These are phyloP conservation scores for Bergia puertoricense DNA, from an alignment of 92 coral and sea anemone species.

Conservation along the genomic window DNA sequence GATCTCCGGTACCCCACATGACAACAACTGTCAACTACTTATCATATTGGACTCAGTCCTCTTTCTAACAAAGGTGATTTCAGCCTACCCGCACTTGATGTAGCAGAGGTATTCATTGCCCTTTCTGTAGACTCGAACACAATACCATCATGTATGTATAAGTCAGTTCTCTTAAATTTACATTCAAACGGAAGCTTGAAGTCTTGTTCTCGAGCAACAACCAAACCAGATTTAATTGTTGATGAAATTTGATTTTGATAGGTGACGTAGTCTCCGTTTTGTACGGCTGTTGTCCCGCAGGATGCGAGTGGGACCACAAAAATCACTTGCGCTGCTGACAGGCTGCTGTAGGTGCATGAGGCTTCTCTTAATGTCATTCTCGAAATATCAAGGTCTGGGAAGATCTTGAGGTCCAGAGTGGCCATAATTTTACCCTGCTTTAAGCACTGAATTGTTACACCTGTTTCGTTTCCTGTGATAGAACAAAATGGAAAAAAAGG, in stretches of 20 bases:
- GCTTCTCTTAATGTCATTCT: slow-evolving; percentile 8
- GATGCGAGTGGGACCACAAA: not conserved
- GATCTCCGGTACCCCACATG: too few relatives aligned
- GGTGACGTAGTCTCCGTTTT: not conserved
- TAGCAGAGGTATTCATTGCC: not conserved
- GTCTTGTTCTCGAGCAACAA: slow-evolving; percentile 1
- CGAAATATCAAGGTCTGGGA: slow-evolving; percentile 7
- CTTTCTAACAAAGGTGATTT: not conserved
- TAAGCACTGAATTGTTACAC: slow-evolving; percentile 1
- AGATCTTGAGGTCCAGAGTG: slow-evolving; percentile 7
- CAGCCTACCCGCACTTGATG: not conserved
- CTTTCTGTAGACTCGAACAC: not conserved
- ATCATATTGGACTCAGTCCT: not conserved
- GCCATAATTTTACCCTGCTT: slow-evolving; percentile 7
- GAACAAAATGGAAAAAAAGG: too few relatives aligned
- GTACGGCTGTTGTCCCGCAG: slow-evolving; percentile 29
- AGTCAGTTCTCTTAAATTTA: slow-evolving; percentile 27
- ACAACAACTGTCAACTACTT: not conserved
- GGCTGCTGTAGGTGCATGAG: slow-evolving; percentile 18
- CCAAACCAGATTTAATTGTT: not conserved
- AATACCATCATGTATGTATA: not conserved
- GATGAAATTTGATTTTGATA: slow-evolving; percentile 3
- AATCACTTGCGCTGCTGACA: not conserved
- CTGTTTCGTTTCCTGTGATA: not conserved
- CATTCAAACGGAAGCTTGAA: slow-evolving; percentile 11